Conservation (phyloP, 2,797 vertebrate species). For the Dicrostonyx torquatus region DNA sequence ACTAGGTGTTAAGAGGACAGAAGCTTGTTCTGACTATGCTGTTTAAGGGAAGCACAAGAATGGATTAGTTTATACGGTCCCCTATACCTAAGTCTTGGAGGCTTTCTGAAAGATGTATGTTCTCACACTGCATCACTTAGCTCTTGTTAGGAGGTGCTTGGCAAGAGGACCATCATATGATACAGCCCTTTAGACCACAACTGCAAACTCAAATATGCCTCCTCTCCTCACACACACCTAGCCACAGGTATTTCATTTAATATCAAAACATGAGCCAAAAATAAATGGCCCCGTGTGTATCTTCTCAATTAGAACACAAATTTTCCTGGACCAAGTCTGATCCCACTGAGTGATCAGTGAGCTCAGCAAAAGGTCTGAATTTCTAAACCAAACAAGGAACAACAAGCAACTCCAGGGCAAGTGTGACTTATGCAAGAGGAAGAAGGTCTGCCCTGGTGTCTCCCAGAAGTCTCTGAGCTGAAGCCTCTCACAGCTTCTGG, state of each 20-base stretch:
- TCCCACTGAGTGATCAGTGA: background rate
- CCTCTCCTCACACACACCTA: background rate
- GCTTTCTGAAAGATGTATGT: background rate
- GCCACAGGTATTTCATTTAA: background rate
- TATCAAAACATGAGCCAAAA: background rate
- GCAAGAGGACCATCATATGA: background rate
- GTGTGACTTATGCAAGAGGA: fast-evolving
- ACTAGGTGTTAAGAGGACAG: background rate
- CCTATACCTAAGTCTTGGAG: too few relatives aligned
- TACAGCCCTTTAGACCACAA: background rate
- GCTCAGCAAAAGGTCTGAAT: background rate
- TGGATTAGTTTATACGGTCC: too few relatives aligned
- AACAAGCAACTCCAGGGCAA: background rate
- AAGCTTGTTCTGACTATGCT: background rate
- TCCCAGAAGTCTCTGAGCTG: fast-evolving
- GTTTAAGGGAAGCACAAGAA: background rate
- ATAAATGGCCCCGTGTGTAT: background rate
- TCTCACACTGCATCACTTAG: background rate
- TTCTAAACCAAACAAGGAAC: background rate
- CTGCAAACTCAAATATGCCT: background rate
- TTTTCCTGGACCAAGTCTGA: background rate
- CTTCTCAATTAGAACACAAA: background rate
- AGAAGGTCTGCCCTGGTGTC: background rate
- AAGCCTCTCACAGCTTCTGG: background rate
- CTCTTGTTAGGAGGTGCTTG: background rate